These are phyloP conservation scores for Jordanella pulchra DNA, from an alignment of 2,797 vertebrate species.

Conservation along the genomic window DNA sequence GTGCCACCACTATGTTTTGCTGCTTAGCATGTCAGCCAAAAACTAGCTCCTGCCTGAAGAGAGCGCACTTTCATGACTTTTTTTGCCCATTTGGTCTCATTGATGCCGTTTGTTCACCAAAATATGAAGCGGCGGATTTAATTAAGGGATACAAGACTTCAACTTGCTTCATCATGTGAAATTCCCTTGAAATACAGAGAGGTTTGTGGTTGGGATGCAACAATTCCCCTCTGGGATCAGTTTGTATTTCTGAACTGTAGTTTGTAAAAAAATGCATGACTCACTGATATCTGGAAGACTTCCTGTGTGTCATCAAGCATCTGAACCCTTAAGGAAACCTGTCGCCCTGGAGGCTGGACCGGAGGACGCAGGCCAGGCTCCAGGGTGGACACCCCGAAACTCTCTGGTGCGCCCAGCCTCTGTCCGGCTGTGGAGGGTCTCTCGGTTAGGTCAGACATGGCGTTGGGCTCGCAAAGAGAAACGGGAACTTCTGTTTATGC, in stretches of 20 bases:
- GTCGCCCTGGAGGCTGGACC: conserved; percentile 84
- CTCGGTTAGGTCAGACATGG: conserved; percentile 91
- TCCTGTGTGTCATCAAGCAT: conserved; percentile 96
- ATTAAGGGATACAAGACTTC: not conserved
- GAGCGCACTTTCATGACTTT: too few species aligned
- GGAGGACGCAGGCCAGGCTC: conserved; percentile 89
- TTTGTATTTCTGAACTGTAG: too few species aligned
- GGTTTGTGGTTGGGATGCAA: not conserved
- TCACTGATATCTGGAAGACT: conserved; percentile 93
- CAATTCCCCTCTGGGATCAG: too few species aligned
- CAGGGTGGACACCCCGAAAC: conserved; percentile 92
- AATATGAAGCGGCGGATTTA: not conserved
- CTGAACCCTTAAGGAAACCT: conserved; percentile 88
- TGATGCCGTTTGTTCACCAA: not conserved
- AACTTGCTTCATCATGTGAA: not conserved
- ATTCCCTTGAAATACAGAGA: not conserved
- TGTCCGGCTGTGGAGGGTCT: conserved; percentile 86
- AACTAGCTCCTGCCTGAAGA: not conserved
- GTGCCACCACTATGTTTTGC: not conserved
- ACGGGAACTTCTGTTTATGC: conserved; percentile 43
- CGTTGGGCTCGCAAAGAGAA: conserved; percentile 18
- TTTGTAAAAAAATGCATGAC: conserved; percentile 35
- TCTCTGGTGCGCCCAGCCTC: conserved; percentile 89
- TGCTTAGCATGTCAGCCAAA: not conserved
- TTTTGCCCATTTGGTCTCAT: too few species aligned